Base-by-base conservation (phyloP, 1,140 invertebrate species). In the Drosophila pectinifera region DNA sequence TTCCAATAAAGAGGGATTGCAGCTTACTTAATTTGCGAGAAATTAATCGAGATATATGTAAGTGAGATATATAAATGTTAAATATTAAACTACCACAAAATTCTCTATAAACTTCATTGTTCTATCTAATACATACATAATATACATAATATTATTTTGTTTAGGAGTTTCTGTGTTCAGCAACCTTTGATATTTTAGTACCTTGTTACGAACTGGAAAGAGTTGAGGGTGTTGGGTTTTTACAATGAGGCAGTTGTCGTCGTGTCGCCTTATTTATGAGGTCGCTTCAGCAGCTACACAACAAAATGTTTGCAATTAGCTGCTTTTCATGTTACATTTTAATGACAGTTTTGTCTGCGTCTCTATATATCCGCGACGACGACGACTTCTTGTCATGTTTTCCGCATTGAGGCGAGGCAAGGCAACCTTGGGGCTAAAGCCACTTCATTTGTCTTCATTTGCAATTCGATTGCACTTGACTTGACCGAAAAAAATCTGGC, bases 321-420 rank as follows among this genome's bases (percentile, higher is more conserved):
- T 56, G 74, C 73, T 83, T 82, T 82, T 83, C 83, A 82, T 82
- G 79, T 82, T 85, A 73, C 81, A 80, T 45, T 84, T 80, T 84
- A 84, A 85, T 80, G 81, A 80, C 73, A 80, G 57, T 85, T 83
- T 78, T 67, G 73, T 67, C 49, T 18, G 18, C 28, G 34, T 77
- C 31, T 28, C 45, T 34, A 43, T 38, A 54, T 72, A 51, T 61
- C 41, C 55, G 34, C 51, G 11, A 51, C 28, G 0, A 4, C 48
- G 28, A 20, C 49, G 18, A 58, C 63, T 75, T 83, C 48, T 72
- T 64, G 62, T 80, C 65, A 73, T 78, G 73, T 85, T 85, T 85
- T 85, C 81, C 81, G 81, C 81, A 81, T 86, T 82, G 80, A 79
- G 80, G 74, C 80, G 53, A 73, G 34, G 49, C 69, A 62, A 79